Evolutionary conservation across 2,113 vertebrate species (phyloP), one percentile per base, ranked within the genome.

Genomic region (Catharus fuscescens): DNA sequence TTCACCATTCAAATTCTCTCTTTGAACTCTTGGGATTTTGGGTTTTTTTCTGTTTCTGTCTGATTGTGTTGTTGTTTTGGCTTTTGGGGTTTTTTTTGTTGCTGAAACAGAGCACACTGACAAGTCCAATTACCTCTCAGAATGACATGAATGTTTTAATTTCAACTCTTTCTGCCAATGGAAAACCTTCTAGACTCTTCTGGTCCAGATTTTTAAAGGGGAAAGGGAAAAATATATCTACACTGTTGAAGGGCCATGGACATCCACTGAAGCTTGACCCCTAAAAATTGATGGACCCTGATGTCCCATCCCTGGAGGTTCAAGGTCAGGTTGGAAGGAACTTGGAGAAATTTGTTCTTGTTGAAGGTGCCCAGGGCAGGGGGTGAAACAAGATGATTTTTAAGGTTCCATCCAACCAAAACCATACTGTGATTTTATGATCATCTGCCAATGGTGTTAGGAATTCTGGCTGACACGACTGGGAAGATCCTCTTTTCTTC

Each of bases 201-300:
- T 31, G 24, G 4, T 18, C n/a, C 45, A 6, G 36, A 77, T 61
- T 90, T 48, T 73, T 32, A n/a, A 34, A 82, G n/a, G 8, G 44
- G 12, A 72, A 71, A 64, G 19, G 8, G 31, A n/a, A 36, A 81
- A 90, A 59, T 38, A 31, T 10, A 28, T 9, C 12, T 45, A 5
- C 14, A 6, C 12, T n/a, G 6, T 5, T 29, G 19, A 61, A 44
- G 0, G 2, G 2, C 11, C 7, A 8, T 9, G 4, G 2, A 32
- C 10, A 9, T 73, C 32, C 73, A 2, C 5, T 24, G 42, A 29
- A 53, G 24, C 40, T 52, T 47, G 38, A 60, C 1, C 2, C 29
- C 28, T 45, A 25, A 81, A 66, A 53, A n/a, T 6, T 20, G 7
- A 31, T 66, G 44, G 52, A 14, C 7, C 2, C 17, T 9, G 36